Conservation (phyloP, 2,113 vertebrate species). For the Callaeas wilsoni region DNA sequence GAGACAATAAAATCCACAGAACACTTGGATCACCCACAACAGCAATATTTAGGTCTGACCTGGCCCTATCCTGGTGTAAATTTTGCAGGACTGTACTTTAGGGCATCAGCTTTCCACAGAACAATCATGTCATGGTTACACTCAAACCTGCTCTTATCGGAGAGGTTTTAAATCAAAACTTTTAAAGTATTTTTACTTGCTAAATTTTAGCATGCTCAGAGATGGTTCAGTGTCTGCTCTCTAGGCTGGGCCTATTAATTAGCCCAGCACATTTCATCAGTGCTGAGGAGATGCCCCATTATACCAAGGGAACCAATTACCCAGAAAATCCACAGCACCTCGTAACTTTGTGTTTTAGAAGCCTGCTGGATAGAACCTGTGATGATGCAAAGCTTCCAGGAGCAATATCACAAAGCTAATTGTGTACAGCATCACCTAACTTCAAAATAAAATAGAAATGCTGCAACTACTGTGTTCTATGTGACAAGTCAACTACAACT, state of each 20-base stretch:
- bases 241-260: not conserved
- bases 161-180: not conserved
- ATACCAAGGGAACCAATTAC: not conserved
- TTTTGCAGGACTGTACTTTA: not conserved
- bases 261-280: not conserved
- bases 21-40: not conserved
- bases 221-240: not conserved
- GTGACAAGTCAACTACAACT: not conserved
- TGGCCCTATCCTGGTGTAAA: not conserved
- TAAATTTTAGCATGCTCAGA: not conserved
- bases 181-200: not conserved
- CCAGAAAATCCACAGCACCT: not conserved
- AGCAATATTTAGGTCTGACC: not conserved
- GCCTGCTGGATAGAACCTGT: not conserved
- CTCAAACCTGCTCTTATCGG: not conserved
- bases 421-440: not conserved
- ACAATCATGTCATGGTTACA: not conserved
- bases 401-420: not conserved
- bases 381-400: not conserved
- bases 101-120: not conserved
- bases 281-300: not conserved
- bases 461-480: not conserved
- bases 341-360: not conserved
- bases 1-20: not conserved
- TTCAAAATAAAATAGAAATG: not conserved